Evolutionary conservation across 2,888 invertebrate genomes (phyloP), one percentile per base, ranked within the genome.

Genomic region (Eumerus sabulonum): DNA sequence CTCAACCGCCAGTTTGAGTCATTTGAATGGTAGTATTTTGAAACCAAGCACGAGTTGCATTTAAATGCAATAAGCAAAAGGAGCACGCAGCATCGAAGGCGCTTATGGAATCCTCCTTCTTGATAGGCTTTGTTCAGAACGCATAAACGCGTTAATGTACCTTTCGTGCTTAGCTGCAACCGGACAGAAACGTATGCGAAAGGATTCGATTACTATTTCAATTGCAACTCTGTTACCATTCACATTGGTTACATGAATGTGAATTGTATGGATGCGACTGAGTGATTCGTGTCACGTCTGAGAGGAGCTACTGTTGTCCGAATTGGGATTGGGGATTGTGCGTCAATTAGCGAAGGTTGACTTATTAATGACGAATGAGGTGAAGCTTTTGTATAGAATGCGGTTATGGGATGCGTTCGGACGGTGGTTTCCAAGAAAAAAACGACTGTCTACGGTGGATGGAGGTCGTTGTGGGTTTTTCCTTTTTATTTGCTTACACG

Each of bases 341-440:
- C 77, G 67, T 77, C 77, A 77, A 73, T 77, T 73, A 77, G 63
- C 57, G 63, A 73, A 73, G 77, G 68, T 63, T 77, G 67, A 59
- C 48, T 73, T 73, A 53, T 36, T 48, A 47, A 63, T 67, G 62
- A 63, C 45, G 51, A 66, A 56, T 60, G 51, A 56, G 45, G 44
- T 73, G 16, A 63, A 17, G 53, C 57, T 64, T 47, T 73, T 77
- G 57, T 68, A 50, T 72, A 12, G 40, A 44, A 4, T 54, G 47
- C 9, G 45, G 13, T 48, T 63, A 45, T 54, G 64, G 40, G 36
- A 64, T 76, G 68, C 56, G 18, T 1, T 1, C 27, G 27, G 27
- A 7, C 27, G 27, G 27, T 27, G 27, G 27, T 27, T 27, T 27
- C 27, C 27, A 27, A 27, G 27, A 27, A 27, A 27, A 27, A 27